These are phyloP conservation scores for Ganaspis sp. DNA, from an alignment of 1,140 invertebrate genomes.

Conservation along the genomic window DNA sequence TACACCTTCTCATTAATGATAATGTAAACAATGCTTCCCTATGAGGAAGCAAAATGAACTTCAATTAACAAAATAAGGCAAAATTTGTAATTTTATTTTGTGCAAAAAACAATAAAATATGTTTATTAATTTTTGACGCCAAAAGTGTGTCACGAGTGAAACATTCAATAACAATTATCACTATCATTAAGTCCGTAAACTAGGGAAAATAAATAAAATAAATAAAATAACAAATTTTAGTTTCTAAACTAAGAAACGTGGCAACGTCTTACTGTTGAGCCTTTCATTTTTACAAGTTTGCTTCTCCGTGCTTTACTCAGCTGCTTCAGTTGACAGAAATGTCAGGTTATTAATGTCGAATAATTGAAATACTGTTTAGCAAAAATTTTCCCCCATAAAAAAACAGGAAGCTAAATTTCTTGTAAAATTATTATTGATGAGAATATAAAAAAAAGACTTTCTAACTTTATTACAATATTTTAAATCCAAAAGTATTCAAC, in stretches of 20 bases:
- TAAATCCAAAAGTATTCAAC: background rate
- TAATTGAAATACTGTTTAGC: background rate
- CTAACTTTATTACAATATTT: too few relatives aligned
- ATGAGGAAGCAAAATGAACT: too few relatives aligned
- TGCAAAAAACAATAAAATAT: too few relatives aligned
- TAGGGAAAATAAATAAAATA: background rate
- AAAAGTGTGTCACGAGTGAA: too few relatives aligned
- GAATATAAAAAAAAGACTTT: too few relatives aligned
- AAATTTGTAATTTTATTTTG: too few relatives aligned
- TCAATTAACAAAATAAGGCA: too few relatives aligned
- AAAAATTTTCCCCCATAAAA: background rate
- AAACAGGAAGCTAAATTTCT: background rate
- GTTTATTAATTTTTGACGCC: too few relatives aligned
- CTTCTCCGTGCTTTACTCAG: background rate
- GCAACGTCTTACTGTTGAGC: background rate
- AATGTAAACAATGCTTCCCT: too few relatives aligned
- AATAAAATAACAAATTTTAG: background rate
- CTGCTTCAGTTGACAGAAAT: constrained; percentile 1
- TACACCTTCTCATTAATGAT: too few relatives aligned
- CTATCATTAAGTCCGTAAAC: background rate
- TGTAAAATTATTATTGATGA: too few relatives aligned
- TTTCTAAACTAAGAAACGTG: background rate
- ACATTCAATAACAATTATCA: background rate
- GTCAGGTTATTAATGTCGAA: background rate
- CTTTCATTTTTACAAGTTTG: constrained; percentile 6